phyloP scores from a whole-genome alignment of 1,140 invertebrate species.

The Drosophila littoralis region DNA sequence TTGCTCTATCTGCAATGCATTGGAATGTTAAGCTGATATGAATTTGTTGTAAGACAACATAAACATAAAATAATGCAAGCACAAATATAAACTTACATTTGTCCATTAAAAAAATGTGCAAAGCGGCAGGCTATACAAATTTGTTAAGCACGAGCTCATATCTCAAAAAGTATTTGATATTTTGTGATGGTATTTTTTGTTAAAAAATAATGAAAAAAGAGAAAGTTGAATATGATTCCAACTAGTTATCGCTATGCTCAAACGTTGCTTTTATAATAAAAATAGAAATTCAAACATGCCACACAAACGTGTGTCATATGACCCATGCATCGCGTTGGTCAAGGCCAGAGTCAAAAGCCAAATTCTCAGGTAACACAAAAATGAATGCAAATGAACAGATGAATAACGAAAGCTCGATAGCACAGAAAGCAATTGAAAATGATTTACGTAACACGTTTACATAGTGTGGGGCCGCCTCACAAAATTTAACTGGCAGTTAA shows the following conservation, averaged over 20 bases:
- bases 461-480: constrained; percentile 3
- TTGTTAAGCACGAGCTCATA: too few relatives aligned
- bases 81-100: too few relatives aligned
- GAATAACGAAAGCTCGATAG: constrained; percentile 26
- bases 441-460: constrained; percentile 61
- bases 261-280: neutral
- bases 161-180: too few relatives aligned
- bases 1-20: too few relatives aligned
- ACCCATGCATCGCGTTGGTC: constrained; percentile 30
- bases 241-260: neutral
- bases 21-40: too few relatives aligned
- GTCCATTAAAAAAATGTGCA: too few relatives aligned
- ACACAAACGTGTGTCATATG: constrained; percentile 22
- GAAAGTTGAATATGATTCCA: too few relatives aligned
- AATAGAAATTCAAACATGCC: neutral
- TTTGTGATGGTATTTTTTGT: too few relatives aligned
- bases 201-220: too few relatives aligned
- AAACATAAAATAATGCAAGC: too few relatives aligned
- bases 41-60: too few relatives aligned
- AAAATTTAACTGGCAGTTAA: constrained; percentile 69
- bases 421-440: constrained; percentile 79
- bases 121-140: too few relatives aligned
- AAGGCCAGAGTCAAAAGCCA: neutral
- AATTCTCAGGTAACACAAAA: constrained; percentile 8
- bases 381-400: constrained; percentile 39